These are phyloP conservation scores for Sus scrofa DNA, from an alignment of 2,113 vertebrate species.

Conservation along the genomic window T2T-Sscrofa CM000812.6:77986001-77986500, in stretches of 20 bases:
- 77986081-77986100: slow-evolving; percentile 47
- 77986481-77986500: not conserved
- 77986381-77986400: not conserved
- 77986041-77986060: not conserved
- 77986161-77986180: not conserved
- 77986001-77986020: too few species aligned
- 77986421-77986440: not conserved
- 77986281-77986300: not conserved
- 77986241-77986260: not conserved
- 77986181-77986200: not conserved
- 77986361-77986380: not conserved
- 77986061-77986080: not conserved
- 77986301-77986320: not conserved
- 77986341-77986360: slow-evolving; percentile 1
- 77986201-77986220: not conserved
- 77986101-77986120: not conserved
- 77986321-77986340: not conserved
- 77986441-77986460: not conserved
- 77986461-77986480: not conserved
- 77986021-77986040: not conserved
- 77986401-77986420: not conserved
- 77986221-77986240: not conserved
- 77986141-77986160: not conserved
- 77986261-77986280: not conserved
- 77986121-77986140: not conserved